Percentiles rank a stretch among this genome's conserved stretches.
phyloP scores from a whole-genome alignment of 2,888 invertebrate species.

The Tenthredo amoena region DNA sequence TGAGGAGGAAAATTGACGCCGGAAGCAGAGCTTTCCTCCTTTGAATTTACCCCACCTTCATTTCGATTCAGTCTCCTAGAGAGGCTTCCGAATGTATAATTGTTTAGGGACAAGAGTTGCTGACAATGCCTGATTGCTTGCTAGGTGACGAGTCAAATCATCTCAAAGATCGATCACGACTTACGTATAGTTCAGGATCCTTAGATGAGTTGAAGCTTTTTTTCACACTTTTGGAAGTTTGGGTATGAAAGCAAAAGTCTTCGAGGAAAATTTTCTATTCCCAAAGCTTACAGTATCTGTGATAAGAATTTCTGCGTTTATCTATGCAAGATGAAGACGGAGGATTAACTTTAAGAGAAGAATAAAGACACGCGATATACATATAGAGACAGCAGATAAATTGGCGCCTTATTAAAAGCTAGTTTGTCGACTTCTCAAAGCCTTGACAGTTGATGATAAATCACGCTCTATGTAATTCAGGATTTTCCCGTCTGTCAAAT shows the following conservation, averaged over 20 bases:
- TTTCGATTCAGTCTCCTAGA: neutral
- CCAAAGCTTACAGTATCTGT: neutral
- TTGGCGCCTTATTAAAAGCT: constrained; percentile 32
- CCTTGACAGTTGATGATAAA: constrained; percentile 40
- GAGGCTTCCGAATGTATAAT: neutral
- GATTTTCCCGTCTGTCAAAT: constrained; percentile 46
- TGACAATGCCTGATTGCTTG: neutral
- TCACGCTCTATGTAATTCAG: constrained; percentile 36
- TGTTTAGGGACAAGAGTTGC: neutral
- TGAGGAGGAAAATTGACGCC: neutral
- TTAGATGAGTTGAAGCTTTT: neutral
- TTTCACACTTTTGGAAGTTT: neutral
- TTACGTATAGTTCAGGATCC: constrained; percentile 2
- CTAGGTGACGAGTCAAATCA: neutral
- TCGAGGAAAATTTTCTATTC: neutral
- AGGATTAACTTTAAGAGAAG: neutral
- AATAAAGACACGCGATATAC: neutral
- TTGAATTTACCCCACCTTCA: neutral
- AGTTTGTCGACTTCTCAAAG: constrained; percentile 21
- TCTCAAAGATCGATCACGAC: neutral
- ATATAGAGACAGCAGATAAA: neutral
- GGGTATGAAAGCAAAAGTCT: neutral
- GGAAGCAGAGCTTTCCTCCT: constrained; percentile 14
- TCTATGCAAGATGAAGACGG: neutral
- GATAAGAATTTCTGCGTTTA: neutral